Conservation (phyloP, 2,888 invertebrate species). For the Epicampocera succincta region DNA sequence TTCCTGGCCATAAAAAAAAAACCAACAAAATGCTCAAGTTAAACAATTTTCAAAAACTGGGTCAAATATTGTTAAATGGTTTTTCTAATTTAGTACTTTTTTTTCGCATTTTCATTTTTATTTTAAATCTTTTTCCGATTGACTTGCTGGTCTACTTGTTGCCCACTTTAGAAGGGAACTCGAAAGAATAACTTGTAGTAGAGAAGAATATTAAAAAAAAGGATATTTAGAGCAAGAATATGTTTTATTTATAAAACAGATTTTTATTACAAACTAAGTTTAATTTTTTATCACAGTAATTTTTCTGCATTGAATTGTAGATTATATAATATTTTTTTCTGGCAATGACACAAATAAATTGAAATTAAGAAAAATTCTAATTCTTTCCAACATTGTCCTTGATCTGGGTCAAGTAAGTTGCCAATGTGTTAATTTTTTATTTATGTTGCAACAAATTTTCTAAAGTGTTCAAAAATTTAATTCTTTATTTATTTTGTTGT, state of each 20-base stretch:
- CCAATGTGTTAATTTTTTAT: too few relatives aligned
- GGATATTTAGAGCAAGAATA: background rate
- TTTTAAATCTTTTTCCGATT: constrained; percentile 26
- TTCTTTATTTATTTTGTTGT: too few relatives aligned
- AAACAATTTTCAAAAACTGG: constrained; percentile 53
- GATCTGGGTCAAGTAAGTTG: too few relatives aligned
- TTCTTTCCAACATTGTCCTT: too few relatives aligned
- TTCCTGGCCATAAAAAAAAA: constrained; percentile 54
- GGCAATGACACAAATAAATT: too few relatives aligned
- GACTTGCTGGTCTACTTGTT: constrained; percentile 58
- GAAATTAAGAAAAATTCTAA: too few relatives aligned
- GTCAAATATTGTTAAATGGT: constrained; percentile 67
- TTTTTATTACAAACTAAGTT: too few relatives aligned
- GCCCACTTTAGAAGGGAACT: constrained; percentile 41
- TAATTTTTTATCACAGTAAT: too few relatives aligned
- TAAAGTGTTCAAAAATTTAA: too few relatives aligned
- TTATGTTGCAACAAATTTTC: too few relatives aligned
- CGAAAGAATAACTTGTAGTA: background rate
- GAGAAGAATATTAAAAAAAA: background rate
- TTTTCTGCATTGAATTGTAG: background rate
- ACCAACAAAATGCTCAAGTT: constrained; percentile 29
- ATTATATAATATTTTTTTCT: too few relatives aligned
- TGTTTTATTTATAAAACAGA: too few relatives aligned
- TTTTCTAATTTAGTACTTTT: constrained; percentile 49
- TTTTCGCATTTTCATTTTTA: constrained; percentile 6